Base-by-base conservation (phyloP, 2,797 vertebrate species). In the Ptychadena robeensis region DNA sequence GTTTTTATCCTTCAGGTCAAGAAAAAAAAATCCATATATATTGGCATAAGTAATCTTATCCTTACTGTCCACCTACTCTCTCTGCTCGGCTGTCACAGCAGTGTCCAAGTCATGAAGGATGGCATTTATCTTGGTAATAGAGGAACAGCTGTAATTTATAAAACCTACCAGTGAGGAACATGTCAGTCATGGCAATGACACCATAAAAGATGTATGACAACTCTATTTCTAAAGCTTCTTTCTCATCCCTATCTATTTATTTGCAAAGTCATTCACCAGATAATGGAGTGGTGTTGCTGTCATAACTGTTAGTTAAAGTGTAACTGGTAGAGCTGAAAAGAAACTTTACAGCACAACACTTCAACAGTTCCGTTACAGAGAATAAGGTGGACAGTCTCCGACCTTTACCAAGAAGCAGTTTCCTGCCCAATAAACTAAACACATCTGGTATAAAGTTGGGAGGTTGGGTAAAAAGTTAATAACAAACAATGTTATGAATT, bases 151-250 rank as follows among this genome's bases (percentile, higher is more conserved):
- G 64, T 84, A 84, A 80, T 84, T 84, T 73, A 80, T 80, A 80
- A 80, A 84, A 48, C 82, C 64, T 80, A 74, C 77, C 48, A 80
- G 82, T 75, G 65, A 84, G 64, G 65, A 75, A 70, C 35, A 80
- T 75, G 82, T 84, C 82, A 80, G 82, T 84, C 77, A 80, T 75
- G 71, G 48, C 69, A 80, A 48, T 80, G 82, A 69, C 82, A 80
- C 82, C 77, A 75, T 80, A 74, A 84, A 75, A 59, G 71, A 74
- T 84, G 70, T 64, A 69, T 84, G 82, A 84, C 76, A 79, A 84
- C 77, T 84, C 53, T 80, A 80, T 84, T 84, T 44, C 71, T 80
- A 14, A 80, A 35, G 34, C 71, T 84, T 57, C 79, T 48, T 71
- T 84, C 71, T 80, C 37, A 75, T 80, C 40, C 30, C 63, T 80